Conservation (phyloP, 1,140 invertebrate species). For the Pogonus chalceus region DNA sequence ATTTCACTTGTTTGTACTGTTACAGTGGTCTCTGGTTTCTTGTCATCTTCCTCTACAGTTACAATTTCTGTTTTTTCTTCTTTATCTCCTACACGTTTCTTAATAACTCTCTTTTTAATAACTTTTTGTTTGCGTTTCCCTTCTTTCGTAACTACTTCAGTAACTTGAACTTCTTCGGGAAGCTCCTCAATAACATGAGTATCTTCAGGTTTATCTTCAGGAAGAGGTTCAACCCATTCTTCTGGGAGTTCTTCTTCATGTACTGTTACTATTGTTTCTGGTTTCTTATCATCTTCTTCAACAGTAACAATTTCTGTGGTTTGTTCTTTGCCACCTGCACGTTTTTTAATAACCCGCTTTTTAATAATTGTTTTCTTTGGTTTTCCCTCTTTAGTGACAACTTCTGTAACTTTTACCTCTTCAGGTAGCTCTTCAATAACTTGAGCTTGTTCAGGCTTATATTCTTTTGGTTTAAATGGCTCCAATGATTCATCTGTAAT, state of each 20-base stretch:
- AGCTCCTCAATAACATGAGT: slow-evolving; percentile 25
- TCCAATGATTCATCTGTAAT: slow-evolving; percentile 14
- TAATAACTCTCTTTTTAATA: slow-evolving; percentile 33
- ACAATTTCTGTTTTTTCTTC: slow-evolving; percentile 22
- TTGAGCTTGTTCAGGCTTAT: slow-evolving; percentile 12
- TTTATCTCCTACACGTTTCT: slow-evolving; percentile 22
- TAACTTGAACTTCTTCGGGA: slow-evolving; percentile 31
- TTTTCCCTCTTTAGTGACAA: slow-evolving; percentile 13
- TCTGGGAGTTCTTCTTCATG: slow-evolving; percentile 15
- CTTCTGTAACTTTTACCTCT: slow-evolving; percentile 19
- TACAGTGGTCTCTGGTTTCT: slow-evolving; percentile 22
- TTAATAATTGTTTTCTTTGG: slow-evolving; percentile 16
- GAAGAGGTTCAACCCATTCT: slow-evolving; percentile 9
- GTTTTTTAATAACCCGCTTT: slow-evolving; percentile 17
- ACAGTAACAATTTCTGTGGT: slow-evolving; percentile 23
- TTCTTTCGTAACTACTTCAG: slow-evolving; percentile 24
- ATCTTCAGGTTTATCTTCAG: neutral
- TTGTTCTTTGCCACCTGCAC: slow-evolving; percentile 21
- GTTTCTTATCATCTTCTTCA: slow-evolving; percentile 23
- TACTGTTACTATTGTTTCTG: slow-evolving; percentile 22
- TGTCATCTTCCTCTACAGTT: slow-evolving; percentile 23
- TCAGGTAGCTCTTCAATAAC: slow-evolving; percentile 22
- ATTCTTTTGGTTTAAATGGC: slow-evolving; percentile 10
- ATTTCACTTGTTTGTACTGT: slow-evolving; percentile 18
- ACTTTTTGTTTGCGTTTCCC: slow-evolving; percentile 27